A percentile compares a stretch with the other conserved stretches of the same genome.
These are phyloP conservation scores for Folsomia candida DNA, from an alignment of 2,888 invertebrate genomes.

Conservation along the genomic window DNA sequence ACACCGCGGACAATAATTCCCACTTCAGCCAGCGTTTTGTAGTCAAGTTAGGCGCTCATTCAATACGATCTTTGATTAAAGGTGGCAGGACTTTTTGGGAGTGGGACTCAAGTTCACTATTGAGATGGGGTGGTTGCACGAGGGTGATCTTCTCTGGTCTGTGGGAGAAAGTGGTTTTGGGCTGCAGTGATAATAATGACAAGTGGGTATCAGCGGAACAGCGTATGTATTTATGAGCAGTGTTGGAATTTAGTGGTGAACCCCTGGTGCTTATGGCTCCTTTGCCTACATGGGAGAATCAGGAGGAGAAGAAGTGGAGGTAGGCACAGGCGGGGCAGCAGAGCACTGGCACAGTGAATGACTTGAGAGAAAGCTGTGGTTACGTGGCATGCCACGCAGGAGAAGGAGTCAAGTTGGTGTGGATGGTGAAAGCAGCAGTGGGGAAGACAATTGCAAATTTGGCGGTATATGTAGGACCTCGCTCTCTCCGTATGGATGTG, in stretches of 20 bases:
- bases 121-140: neutral
- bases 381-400: neutral
- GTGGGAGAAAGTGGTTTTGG: conserved; percentile 4
- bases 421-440: conserved; percentile 15
- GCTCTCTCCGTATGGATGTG: too few relatives aligned
- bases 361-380: conserved; percentile 2
- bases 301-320: neutral
- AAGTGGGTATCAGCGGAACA: neutral
- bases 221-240: neutral
- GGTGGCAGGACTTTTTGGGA: conserved; percentile 10
- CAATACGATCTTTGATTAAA: conserved; percentile 13
- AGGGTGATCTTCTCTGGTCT: neutral
- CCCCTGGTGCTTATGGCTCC: neutral
- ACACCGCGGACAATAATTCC: neutral
- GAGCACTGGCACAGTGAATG: neutral
- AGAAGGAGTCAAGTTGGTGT: conserved; percentile 7
- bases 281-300: neutral
- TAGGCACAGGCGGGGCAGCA: neutral
- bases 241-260: neutral
- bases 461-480: too few relatives aligned
- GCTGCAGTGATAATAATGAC: conserved; percentile 12
- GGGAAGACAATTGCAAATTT: conserved; percentile 29
- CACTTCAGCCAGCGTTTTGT: neutral
- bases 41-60: neutral
- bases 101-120: conserved; percentile 11